These are phyloP conservation scores for Phenganax stokvisi DNA, from an alignment of 92 coral and sea anemone genomes.

Conservation along the genomic window DNA sequence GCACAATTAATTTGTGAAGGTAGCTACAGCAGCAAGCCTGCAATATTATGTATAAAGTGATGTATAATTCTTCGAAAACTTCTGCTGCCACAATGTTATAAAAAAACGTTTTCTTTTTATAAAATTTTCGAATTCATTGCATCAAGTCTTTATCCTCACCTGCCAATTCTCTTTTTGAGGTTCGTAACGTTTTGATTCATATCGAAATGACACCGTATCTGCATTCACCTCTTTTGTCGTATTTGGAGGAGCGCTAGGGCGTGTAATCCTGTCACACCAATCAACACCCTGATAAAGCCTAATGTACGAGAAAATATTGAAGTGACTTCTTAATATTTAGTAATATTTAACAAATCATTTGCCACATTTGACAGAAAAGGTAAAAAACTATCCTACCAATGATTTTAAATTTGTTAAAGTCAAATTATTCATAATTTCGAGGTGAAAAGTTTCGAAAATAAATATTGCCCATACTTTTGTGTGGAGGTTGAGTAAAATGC, in stretches of 20 bases:
- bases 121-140: neutral
- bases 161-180: slow-evolving; percentile 76
- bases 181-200: slow-evolving; percentile 68
- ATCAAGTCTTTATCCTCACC: slow-evolving; percentile 38
- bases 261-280: slow-evolving; percentile 69
- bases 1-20: too few relatives aligned
- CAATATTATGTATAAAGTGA: too few relatives aligned
- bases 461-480: slow-evolving; percentile 61
- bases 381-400: neutral
- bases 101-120: neutral
- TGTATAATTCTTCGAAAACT: neutral
- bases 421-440: neutral
- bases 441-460: neutral
- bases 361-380: neutral
- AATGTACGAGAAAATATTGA: neutral
- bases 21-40: too few relatives aligned
- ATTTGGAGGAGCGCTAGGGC: slow-evolving; percentile 67
- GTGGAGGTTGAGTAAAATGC: slow-evolving; percentile 93
- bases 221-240: slow-evolving; percentile 78
- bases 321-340: neutral
- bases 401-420: neutral
- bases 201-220: slow-evolving; percentile 75
- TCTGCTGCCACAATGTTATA: neutral
- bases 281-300: slow-evolving; percentile 91
- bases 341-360: neutral